Evolutionary conservation across 2,888 invertebrate genomes (phyloP), one percentile per base, ranked within the genome.

Genomic region (Trypoxylon attenuatum): DNA sequence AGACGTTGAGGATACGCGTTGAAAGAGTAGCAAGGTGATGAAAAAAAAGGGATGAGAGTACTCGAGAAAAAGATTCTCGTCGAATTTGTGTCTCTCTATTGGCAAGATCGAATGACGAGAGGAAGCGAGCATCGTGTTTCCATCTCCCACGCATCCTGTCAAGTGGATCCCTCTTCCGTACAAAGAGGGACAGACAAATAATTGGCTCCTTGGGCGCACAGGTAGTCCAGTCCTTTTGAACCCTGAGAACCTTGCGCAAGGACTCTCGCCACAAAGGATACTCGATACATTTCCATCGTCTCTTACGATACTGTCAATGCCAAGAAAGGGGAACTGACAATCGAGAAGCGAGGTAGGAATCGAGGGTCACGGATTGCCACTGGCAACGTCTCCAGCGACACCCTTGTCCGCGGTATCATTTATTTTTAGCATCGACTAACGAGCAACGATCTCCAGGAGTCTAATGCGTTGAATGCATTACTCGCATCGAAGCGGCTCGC

Each of bases 71-170:
- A 45, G 50, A 49, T 57, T 63, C 53, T 38, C 16, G 5, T 22
- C 38, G 45, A 45, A 42, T 58, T 25, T 42, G 51, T 33, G 39
- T 45, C 63, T 61, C 29, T 19, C 43, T 47, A 61, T 74, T 54
- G 66, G 71, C 59, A 73, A 79, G 77, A 74, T 84, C 83, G 72
- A 69, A 73, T 86, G 82, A 78, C 85, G 73, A 72, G 69, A 84
- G 87, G 86, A 87, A 86, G 82, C 81, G 76, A 76, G 81, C 81
- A 81, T 87, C 84, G 77, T 60, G 77, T 87, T 85, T 77, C 80
- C 77, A 71, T 84, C n/a, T n/a, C 85, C 84, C 83, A 85, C 86
- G 85, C 86, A 86, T 86, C 83, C 83, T 86, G 85, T 84, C 86
- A 85, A 87, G 85, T 84, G 83, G 79, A 84, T 84, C 76, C 74